Conservation (phyloP, 2,113 vertebrate genomes). For the Hydrolagus affinis region DNA sequence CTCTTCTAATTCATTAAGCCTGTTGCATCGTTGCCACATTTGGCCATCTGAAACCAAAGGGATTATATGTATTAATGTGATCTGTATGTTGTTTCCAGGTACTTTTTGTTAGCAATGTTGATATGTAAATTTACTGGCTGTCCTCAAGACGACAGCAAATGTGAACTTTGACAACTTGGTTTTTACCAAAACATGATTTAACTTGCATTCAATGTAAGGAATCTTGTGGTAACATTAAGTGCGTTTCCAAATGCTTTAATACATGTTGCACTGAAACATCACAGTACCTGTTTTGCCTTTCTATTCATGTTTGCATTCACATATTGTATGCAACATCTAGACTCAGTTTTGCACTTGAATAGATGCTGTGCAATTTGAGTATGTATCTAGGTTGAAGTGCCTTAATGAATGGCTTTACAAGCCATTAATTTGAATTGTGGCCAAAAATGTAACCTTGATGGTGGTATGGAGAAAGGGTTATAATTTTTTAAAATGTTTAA, state of each 20-base stretch:
- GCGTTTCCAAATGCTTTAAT: slow-evolving; percentile 14
- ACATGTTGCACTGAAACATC: slow-evolving; percentile 16
- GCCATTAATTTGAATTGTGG: slow-evolving; percentile 28
- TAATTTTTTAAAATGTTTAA: slow-evolving; percentile 26
- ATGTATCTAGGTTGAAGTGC: slow-evolving; percentile 18
- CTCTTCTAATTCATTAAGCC: neutral
- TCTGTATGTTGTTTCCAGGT: neutral
- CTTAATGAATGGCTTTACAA: slow-evolving; percentile 24
- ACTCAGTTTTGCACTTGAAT: slow-evolving; percentile 2
- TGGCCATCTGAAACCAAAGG: slow-evolving; percentile 19
- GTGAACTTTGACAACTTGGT: neutral
- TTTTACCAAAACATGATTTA: neutral
- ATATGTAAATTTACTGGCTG: neutral
- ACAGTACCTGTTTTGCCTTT: neutral
- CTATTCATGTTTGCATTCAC: neutral
- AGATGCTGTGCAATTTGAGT: slow-evolving; percentile 10
- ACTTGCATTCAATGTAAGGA: neutral
- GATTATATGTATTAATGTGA: neutral
- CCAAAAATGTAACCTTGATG: slow-evolving; percentile 25
- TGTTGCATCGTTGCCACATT: neutral
- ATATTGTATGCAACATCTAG: neutral
- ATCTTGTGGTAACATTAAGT: neutral
- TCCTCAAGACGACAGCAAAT: neutral
- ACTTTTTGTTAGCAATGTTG: neutral
- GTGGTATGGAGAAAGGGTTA: neutral